A percentile compares a stretch with the other conserved stretches of the same genome.
phyloP scores from a whole-genome alignment of 2,113 vertebrate species.

The Ariopsis seemanni region DNA sequence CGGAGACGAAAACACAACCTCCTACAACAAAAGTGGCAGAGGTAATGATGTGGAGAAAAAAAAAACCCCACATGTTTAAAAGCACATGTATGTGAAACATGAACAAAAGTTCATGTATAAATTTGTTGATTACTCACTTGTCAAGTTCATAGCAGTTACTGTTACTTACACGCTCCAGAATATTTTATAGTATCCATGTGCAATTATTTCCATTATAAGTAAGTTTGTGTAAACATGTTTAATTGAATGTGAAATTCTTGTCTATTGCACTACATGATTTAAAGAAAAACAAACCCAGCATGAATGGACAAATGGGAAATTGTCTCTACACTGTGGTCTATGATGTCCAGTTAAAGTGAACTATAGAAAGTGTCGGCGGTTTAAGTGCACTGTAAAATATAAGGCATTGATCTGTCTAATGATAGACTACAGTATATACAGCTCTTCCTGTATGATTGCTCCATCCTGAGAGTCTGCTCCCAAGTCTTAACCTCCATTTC shows the following conservation, averaged over 20 bases:
- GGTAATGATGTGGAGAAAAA: not conserved
- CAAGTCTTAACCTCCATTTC: slow-evolving; percentile 22
- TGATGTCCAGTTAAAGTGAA: not conserved
- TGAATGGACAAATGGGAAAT: not conserved
- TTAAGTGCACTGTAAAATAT: slow-evolving; percentile 19
- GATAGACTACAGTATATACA: not conserved
- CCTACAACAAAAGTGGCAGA: too few relatives aligned
- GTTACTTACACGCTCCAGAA: not conserved
- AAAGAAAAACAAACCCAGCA: not conserved
- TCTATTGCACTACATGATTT: not conserved
- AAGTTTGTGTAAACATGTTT: not conserved
- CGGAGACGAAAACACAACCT: too few relatives aligned
- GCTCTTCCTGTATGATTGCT: slow-evolving; percentile 19
- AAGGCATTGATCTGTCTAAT: slow-evolving; percentile 25
- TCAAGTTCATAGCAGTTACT: not conserved
- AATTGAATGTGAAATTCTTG: not conserved
- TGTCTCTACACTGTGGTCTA: not conserved
- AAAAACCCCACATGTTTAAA: not conserved
- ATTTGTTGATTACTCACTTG: not conserved
- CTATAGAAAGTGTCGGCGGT: not conserved
- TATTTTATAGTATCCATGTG: not conserved
- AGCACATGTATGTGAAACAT: not conserved
- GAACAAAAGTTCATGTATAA: not conserved
- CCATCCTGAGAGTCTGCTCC: slow-evolving; percentile 7
- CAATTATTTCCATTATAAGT: not conserved